Evolutionary conservation across 2,888 invertebrate genomes (phyloP).

Genomic region (Gisinianus flammeolus): DNA sequence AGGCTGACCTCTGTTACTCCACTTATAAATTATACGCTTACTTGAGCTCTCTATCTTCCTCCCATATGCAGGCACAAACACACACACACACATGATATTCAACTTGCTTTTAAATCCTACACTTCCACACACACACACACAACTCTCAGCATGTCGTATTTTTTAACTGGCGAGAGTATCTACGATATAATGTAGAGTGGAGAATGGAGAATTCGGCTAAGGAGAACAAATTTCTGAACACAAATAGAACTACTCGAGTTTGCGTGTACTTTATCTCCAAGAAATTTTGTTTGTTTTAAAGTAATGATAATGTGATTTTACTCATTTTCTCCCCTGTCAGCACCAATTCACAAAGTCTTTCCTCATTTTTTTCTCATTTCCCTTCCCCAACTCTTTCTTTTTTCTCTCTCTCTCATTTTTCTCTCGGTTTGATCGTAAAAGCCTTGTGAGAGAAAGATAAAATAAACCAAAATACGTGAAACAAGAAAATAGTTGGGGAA

Average conservation of each 20-base stretch:
- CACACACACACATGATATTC: too few relatives aligned
- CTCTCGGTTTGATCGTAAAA: too few relatives aligned
- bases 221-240: too few relatives aligned
- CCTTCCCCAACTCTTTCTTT: too few relatives aligned
- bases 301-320: not conserved
- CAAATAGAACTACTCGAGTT: not conserved
- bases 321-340: not conserved
- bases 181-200: not conserved
- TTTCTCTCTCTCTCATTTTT: not conserved
- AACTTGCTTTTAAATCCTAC: too few relatives aligned
- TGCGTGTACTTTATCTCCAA: not conserved
- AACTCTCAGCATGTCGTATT: too few relatives aligned
- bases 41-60: not conserved
- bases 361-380: not conserved
- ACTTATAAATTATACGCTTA: conserved; percentile 3
- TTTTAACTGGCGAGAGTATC: too few relatives aligned
- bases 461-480: too few relatives aligned
- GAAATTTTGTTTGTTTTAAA: not conserved
- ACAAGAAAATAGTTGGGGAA: too few relatives aligned
- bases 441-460: too few relatives aligned
- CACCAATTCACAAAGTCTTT: not conserved
- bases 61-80: not conserved
- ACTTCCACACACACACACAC: too few relatives aligned
- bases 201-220: not conserved
- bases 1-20: conserved; percentile 1